These are phyloP conservation scores for Xenopus petersii DNA, from an alignment of 2,797 vertebrate species.

Conservation along the genomic window DNA sequence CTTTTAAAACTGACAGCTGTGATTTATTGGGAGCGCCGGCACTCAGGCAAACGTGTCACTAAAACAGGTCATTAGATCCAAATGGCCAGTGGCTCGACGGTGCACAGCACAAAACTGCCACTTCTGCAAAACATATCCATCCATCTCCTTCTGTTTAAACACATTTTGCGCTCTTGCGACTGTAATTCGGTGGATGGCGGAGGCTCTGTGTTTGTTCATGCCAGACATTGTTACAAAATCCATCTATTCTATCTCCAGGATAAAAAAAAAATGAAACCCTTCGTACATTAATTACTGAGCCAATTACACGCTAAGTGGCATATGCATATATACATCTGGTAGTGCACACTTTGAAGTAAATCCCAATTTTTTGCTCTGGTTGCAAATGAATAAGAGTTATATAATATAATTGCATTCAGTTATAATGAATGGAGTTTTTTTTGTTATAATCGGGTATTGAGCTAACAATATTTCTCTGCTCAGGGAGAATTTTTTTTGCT, in stretches of 20 bases:
- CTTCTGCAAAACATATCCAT: slow-evolving; percentile 10
- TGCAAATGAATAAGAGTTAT: no score
- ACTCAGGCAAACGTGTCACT: slow-evolving; percentile 30
- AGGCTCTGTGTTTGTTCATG: slow-evolving; percentile 5
- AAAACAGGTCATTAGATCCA: slow-evolving; percentile 14
- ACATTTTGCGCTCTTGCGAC: neutral
- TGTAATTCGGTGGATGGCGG: neutral
- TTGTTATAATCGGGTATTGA: no score
- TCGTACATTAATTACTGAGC: neutral
- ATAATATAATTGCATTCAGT: no score
- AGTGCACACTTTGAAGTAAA: no score
- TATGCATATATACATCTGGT: no score
- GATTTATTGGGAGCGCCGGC: slow-evolving; percentile 31
- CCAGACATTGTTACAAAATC: slow-evolving; percentile 29
- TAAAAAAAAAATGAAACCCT: neutral
- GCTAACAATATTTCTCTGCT: no score
- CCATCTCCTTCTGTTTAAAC: slow-evolving; percentile 29
- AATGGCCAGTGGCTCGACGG: slow-evolving; percentile 2
- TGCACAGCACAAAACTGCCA: slow-evolving; percentile 19
- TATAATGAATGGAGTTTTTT: no score
- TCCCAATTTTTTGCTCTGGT: no score
- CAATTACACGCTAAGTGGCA: neutral
- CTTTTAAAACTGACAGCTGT: slow-evolving; percentile 32
- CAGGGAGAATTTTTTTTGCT: no score
- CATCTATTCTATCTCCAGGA: slow-evolving; percentile 17